phyloP scores from a whole-genome alignment of 2,113 vertebrate genomes.

The Athene cunicularia region DNA sequence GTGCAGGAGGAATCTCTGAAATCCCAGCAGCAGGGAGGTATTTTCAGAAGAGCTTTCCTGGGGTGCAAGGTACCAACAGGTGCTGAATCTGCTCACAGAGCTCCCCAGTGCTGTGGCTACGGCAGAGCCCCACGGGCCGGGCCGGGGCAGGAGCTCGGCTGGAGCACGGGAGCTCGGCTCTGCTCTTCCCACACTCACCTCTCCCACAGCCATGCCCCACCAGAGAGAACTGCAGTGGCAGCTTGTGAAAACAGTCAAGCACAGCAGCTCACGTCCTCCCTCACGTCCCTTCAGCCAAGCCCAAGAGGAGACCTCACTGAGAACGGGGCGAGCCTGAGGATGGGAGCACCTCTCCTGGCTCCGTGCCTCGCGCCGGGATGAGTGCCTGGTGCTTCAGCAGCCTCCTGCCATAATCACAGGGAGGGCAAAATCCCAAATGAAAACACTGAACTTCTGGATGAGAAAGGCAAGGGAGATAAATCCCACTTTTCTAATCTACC shows the following conservation, averaged over 20 bases:
- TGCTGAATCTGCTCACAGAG: no score
- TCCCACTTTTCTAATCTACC: no score
- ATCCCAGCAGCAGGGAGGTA: fast-evolving
- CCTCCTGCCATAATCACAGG: background rate
- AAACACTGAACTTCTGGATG: background rate
- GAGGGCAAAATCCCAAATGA: background rate
- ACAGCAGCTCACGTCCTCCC: background rate
- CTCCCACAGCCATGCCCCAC: background rate
- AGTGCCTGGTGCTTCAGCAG: fast-evolving
- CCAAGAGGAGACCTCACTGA: fast-evolving
- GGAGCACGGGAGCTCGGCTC: no score
- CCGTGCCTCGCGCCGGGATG: no score
- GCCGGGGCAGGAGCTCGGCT: background rate
- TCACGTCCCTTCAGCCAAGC: fast-evolving
- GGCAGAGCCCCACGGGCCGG: no score
- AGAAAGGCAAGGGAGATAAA: background rate
- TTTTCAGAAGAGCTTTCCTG: background rate
- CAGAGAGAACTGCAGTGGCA: background rate
- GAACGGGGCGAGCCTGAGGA: background rate
- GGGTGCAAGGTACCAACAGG: background rate
- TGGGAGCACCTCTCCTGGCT: background rate
- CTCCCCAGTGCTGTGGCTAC: no score
- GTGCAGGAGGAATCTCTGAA: background rate
- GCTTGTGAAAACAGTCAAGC: background rate
- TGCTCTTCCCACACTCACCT: no score